These are phyloP conservation scores for Tenthredo mesomela DNA, from an alignment of 2,888 invertebrate genomes.

Conservation along the genomic window DNA sequence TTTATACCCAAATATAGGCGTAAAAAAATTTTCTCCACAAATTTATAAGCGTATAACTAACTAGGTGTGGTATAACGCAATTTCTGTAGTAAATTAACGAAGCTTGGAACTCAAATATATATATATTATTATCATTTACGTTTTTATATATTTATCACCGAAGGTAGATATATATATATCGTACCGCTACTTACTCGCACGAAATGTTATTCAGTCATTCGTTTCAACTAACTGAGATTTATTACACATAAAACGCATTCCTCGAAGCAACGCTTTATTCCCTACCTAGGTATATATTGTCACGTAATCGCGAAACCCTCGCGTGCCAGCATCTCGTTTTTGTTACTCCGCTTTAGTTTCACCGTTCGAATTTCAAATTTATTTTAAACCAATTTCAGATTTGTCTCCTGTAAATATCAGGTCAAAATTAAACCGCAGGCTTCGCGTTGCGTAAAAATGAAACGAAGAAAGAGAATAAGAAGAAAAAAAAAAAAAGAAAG, in stretches of 20 bases:
- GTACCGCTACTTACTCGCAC: constrained; percentile 32
- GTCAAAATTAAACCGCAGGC: not conserved
- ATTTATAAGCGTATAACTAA: not conserved
- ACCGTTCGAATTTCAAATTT: not conserved
- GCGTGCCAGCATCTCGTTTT: not conserved
- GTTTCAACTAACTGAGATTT: constrained; percentile 38
- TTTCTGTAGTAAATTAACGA: constrained; percentile 24
- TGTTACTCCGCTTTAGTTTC: not conserved
- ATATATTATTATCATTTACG: not conserved
- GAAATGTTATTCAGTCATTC: constrained; percentile 41
- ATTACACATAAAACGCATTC: constrained; percentile 27
- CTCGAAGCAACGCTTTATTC: not conserved
- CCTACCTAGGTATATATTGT: not conserved
- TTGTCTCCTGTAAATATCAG: not conserved
- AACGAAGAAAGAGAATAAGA: not conserved
- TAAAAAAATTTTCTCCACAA: not conserved
- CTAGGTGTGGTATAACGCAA: not conserved
- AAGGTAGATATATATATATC: not conserved
- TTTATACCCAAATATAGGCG: not conserved
- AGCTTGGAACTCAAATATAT: not conserved
- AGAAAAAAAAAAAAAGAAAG: not conserved
- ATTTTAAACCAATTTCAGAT: not conserved
- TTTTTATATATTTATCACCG: not conserved
- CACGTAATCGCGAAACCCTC: constrained; percentile 44
- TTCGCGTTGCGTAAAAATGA: not conserved